Base-by-base conservation (phyloP, 2,888 invertebrate species). In the Branchipolynoe longqiensis region DNA sequence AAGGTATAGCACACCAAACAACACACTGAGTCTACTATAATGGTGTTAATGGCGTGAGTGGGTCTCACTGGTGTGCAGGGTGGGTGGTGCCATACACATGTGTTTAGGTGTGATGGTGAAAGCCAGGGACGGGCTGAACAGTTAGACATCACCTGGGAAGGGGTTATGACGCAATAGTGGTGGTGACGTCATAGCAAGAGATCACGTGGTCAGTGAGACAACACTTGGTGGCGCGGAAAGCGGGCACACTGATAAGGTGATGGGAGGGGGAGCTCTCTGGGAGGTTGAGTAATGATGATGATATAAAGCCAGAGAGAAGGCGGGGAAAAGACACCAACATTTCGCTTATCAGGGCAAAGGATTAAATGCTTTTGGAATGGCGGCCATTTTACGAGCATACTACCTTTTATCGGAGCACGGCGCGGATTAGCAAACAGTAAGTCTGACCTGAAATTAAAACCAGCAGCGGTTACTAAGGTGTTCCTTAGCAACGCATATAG, bases 401-500 rank as follows among this genome's bases (percentile, higher is more conserved):
- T 48, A 41, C 78, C 48, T 78, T 78, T 78, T 78, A 28, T 78
- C 25, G 31, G 31, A 41, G 48, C 78, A 78, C 78, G 78, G 48
- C 41, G 41, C 28, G 48, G 48, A 25, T 78, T 78, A 78, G 78
- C 78, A 78, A 48, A 78, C 78, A 78, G 78, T 78, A 78, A 78
- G 78, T 78, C 78, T 78, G 48, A 78, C 78, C 78, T 78, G 78
- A 41, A 78, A 78, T 78, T 78, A 78, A 78, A 78, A 78, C 48
- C 78, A 78, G 78, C 31, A 78, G 78, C 54, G 41, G 48, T 78
- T 78, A 78, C 78, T 22, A 78, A 48, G 28, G 48, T 40, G 48
- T 25, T 40, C 78, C 78, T 48, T 78, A 78, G 78, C 78, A 78
- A 78, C 78, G 31, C 78, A 48, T n/a, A n/a, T 69, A 33, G 69